Conservation (phyloP, 2,888 invertebrate species). For the Lordiphosa fenestrarum region DNA sequence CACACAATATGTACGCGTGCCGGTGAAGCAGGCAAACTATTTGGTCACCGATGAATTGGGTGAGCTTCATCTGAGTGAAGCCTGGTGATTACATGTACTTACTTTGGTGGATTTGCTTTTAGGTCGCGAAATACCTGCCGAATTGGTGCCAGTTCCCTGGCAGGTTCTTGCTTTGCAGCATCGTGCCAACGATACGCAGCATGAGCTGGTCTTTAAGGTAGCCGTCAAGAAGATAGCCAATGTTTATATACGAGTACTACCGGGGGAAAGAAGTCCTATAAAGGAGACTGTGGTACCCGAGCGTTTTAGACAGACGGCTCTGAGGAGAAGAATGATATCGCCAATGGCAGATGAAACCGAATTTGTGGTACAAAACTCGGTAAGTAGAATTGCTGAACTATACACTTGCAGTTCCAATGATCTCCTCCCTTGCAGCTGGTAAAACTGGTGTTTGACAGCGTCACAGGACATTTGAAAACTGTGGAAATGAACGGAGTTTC, state of each 20-base stretch:
- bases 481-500: slow-evolving; percentile 71
- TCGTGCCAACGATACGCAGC: slow-evolving; percentile 82
- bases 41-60: slow-evolving; percentile 85
- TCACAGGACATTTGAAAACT: slow-evolving; percentile 49
- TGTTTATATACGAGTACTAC: slow-evolving; percentile 76
- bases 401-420: too few relatives aligned
- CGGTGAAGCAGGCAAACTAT: slow-evolving; percentile 83
- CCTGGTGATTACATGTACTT: too few relatives aligned
- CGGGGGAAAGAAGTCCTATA: slow-evolving; percentile 16
- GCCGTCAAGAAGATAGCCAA: slow-evolving; percentile 82
- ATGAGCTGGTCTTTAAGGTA: slow-evolving; percentile 87
- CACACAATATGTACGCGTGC: slow-evolving; percentile 83
- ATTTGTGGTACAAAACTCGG: slow-evolving; percentile 62
- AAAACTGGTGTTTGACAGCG: slow-evolving; percentile 60
- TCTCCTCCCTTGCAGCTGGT: slow-evolving; percentile 47
- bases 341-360: slow-evolving; percentile 29
- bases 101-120: too few relatives aligned
- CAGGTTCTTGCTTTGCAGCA: slow-evolving; percentile 81
- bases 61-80: slow-evolving; percentile 64
- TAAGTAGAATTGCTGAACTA: slow-evolving; percentile 42
- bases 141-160: slow-evolving; percentile 84
- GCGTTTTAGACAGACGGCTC: slow-evolving; percentile 26
- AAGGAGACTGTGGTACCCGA: background rate
- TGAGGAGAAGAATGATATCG: slow-evolving; percentile 1
- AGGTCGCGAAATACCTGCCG: slow-evolving; percentile 82